Percentiles rank a stretch among this genome's conserved stretches.
Evolutionary conservation across 2,888 invertebrate species (phyloP).

Genomic region (Zelleria hepariella): DNA sequence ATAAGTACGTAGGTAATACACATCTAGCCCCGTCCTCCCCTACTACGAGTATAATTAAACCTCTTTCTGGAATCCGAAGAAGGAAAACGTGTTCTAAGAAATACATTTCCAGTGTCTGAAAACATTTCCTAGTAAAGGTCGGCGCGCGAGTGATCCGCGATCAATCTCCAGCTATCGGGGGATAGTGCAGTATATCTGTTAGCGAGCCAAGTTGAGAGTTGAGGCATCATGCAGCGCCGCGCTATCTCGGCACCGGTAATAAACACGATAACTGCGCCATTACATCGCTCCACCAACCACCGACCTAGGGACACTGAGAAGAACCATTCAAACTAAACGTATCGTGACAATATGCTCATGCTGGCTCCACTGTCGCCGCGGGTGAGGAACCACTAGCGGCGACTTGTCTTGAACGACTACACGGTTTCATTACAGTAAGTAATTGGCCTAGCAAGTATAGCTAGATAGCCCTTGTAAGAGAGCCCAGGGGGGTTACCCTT

Average conservation of each 20-base stretch:
- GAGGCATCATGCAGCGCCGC: not conserved
- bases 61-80: not conserved
- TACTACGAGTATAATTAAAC: not conserved
- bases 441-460: too few species aligned
- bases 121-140: not conserved
- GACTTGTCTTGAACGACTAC: too few species aligned
- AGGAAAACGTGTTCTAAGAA: not conserved
- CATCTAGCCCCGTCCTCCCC: too few species aligned
- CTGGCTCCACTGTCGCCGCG: too few species aligned
- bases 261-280: slow-evolving; percentile 2
- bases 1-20: too few species aligned
- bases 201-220: not conserved
- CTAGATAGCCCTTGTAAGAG: too few species aligned
- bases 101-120: not conserved
- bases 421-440: too few species aligned
- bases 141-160: not conserved
- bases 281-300: not conserved
- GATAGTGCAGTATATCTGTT: not conserved
- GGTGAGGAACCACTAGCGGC: too few species aligned
- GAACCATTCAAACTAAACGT: not conserved
- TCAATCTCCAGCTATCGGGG: not conserved
- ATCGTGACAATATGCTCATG: not conserved
- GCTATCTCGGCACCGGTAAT: not conserved
- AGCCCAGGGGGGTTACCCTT: too few species aligned
- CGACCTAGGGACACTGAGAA: not conserved